A percentile compares a stretch with the other conserved stretches of the same genome.
These are phyloP conservation scores for Drosophila albomicans DNA, from an alignment of 1,140 invertebrate genomes.

Conservation along the genomic window DNA sequence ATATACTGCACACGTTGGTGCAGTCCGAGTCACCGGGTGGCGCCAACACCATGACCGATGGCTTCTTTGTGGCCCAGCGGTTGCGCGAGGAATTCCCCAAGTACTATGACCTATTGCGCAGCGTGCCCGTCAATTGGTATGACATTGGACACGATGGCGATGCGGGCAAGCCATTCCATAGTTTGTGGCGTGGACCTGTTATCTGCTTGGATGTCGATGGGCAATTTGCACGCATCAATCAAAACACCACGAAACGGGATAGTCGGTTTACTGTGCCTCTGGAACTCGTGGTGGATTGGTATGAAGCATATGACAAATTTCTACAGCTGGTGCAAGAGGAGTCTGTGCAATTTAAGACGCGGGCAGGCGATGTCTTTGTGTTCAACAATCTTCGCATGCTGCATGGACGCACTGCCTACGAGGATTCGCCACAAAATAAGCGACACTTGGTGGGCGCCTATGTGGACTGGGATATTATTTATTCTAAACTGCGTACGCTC, in stretches of 20 bases:
- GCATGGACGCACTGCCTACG: constrained; percentile 88
- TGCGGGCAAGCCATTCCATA: constrained; percentile 86
- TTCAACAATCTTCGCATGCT: constrained; percentile 89
- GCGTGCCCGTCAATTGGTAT: constrained; percentile 88
- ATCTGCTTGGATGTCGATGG: constrained; percentile 87
- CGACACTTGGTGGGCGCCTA: constrained; percentile 89
- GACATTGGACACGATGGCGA: constrained; percentile 87
- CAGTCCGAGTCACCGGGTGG: constrained; percentile 88
- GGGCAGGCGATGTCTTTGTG: constrained; percentile 88
- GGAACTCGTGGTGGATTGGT: constrained; percentile 87
- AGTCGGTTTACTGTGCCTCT: constrained; percentile 87
- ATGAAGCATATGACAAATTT: constrained; percentile 87
- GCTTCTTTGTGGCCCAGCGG: constrained; percentile 86
- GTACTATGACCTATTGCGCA: constrained; percentile 86
- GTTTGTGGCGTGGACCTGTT: constrained; percentile 87
- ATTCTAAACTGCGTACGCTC: constrained; percentile 86
- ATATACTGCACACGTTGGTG: constrained; percentile 88
- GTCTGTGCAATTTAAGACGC: constrained; percentile 87
- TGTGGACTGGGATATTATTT: constrained; percentile 90
- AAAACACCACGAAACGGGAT: constrained; percentile 89
- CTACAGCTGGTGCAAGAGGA: constrained; percentile 86
- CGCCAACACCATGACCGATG: constrained; percentile 88
- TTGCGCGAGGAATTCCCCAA: constrained; percentile 86
- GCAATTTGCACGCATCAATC: constrained; percentile 87
- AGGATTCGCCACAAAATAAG: constrained; percentile 86